A percentile compares a stretch with the other conserved stretches of the same genome.
Conservation (phyloP, 1,140 invertebrate species). For the Tetramorium parvispinum region DNA sequence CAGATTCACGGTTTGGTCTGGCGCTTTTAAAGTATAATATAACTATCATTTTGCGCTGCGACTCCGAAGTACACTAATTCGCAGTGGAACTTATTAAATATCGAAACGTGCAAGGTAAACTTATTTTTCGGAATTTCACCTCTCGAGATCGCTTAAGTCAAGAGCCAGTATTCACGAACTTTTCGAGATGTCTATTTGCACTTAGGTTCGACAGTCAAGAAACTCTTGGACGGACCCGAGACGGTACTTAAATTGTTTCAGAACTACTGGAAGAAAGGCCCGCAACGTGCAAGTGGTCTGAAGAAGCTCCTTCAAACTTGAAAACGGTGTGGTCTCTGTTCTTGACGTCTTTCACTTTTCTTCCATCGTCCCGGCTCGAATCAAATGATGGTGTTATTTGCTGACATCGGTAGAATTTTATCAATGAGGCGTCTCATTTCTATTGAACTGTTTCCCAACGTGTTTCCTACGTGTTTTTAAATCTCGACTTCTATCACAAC, state of each 20-base stretch:
- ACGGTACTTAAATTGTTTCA: conserved; percentile 74
- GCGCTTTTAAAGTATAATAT: background rate
- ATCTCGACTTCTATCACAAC: background rate
- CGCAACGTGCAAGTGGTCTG: conserved; percentile 58
- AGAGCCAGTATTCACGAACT: conserved; percentile 52
- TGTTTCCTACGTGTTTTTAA: background rate
- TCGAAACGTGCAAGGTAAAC: background rate
- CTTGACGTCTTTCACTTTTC: conserved; percentile 69
- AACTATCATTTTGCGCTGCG: background rate
- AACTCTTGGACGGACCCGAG: conserved; percentile 62
- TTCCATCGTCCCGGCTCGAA: conserved; percentile 45
- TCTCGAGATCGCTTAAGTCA: conserved; percentile 43
- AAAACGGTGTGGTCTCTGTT: conserved; percentile 58
- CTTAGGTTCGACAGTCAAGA: conserved; percentile 66
- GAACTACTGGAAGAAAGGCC: conserved; percentile 65
- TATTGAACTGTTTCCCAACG: conserved; percentile 24
- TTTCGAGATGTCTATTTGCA: conserved; percentile 67
- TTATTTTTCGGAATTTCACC: conserved; percentile 41
- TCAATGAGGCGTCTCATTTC: conserved; percentile 49
- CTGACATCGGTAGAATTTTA: conserved; percentile 39
- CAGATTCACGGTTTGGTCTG: background rate
- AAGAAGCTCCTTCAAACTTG: conserved; percentile 70
- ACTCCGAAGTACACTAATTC: background rate
- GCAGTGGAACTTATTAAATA: conserved; percentile 26
- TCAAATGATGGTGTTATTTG: conserved; percentile 52